phyloP scores from a whole-genome alignment of 2,113 vertebrate genomes.

The Lontra canadensis region DNA sequence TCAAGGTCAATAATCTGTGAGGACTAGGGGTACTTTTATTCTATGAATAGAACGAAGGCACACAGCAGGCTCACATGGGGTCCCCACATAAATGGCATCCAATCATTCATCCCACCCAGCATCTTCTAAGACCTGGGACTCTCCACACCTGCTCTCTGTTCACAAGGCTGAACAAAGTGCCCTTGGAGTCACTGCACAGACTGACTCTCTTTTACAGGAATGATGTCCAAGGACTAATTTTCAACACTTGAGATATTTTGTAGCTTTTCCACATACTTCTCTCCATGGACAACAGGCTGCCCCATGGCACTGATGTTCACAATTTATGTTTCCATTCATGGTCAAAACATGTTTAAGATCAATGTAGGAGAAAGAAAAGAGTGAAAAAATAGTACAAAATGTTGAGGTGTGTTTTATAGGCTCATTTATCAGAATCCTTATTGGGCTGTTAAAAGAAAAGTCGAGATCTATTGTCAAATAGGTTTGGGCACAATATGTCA shows the following conservation, averaged over 20 bases:
- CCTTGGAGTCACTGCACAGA: accelerated
- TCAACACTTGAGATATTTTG: accelerated
- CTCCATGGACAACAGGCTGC: neutral
- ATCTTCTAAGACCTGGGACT: neutral
- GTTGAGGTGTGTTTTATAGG: too few relatives aligned
- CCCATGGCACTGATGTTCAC: too few relatives aligned
- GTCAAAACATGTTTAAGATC: neutral
- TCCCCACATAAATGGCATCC: accelerated
- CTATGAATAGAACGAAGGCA: too few relatives aligned
- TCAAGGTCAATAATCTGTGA: neutral
- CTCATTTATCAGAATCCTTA: neutral
- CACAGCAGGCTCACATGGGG: neutral
- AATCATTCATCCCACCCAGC: neutral
- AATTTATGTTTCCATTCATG: accelerated
- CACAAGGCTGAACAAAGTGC: neutral
- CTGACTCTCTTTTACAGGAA: neutral
- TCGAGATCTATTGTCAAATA: neutral
- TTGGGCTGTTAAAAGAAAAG: accelerated
- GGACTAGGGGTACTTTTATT: neutral
- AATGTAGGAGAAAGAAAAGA: too few relatives aligned
- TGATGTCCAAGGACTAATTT: neutral
- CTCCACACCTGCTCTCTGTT: neutral
- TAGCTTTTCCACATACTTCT: neutral
- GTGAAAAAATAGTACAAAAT: too few relatives aligned
- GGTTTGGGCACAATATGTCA: neutral